These are phyloP conservation scores for Sciurus niger DNA, from an alignment of 2,113 vertebrate species.

Conservation along the genomic window DNA sequence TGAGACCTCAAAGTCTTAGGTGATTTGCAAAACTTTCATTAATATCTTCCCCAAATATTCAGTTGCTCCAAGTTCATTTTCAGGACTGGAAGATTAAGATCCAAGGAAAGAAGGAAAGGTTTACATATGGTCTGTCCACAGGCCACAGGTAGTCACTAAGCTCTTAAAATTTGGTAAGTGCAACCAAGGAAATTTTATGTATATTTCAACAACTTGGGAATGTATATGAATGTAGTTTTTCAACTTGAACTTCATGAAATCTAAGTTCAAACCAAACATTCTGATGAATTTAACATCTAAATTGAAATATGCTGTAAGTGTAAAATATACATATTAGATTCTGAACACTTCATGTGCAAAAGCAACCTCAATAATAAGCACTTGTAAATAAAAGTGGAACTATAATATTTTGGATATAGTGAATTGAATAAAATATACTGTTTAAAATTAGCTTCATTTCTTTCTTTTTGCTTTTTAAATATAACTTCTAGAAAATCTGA, in stretches of 20 bases:
- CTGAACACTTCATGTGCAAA: not conserved
- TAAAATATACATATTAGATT: not conserved
- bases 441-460: constrained; percentile 12
- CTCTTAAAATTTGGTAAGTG: not conserved
- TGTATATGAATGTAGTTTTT: not conserved
- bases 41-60: not conserved
- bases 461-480: constrained; percentile 14
- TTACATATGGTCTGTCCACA: not conserved
- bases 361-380: not conserved
- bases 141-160: not conserved
- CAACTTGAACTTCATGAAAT: not conserved
- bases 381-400: not conserved
- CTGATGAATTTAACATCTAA: not conserved
- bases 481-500: not conserved
- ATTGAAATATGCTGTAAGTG: not conserved
- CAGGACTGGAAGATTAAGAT: not conserved
- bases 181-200: not conserved
- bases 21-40: constrained; percentile 4
- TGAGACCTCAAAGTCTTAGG: not conserved
- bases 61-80: not conserved
- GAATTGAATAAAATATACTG: not conserved
- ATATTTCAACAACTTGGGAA: not conserved
- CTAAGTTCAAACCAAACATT: not conserved
- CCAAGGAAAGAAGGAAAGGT: not conserved
- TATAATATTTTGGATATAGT: not conserved